phyloP scores from a whole-genome alignment of 2,888 invertebrate species.

The Odontocolon sp. region DNA sequence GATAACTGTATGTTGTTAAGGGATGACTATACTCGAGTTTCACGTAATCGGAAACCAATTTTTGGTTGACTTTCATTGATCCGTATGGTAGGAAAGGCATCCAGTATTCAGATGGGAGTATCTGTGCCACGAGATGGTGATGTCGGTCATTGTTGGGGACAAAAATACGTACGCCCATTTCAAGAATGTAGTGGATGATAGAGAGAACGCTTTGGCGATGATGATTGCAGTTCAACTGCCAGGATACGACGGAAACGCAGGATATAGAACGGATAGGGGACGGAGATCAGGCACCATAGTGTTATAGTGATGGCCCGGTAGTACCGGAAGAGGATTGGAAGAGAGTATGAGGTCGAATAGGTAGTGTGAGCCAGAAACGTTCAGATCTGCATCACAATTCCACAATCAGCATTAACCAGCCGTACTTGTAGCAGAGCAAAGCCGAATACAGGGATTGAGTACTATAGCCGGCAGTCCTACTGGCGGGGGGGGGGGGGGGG shows the following conservation, averaged over 20 bases:
- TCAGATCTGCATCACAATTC: slow-evolving; percentile 73
- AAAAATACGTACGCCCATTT: neutral
- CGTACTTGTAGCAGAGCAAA: slow-evolving; percentile 62
- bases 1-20: slow-evolving; percentile 18
- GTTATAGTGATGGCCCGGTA: slow-evolving; percentile 26
- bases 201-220: slow-evolving; percentile 28
- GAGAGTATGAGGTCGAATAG: slow-evolving; percentile 9
- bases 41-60: slow-evolving; percentile 27
- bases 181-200: slow-evolving; percentile 44
- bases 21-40: slow-evolving; percentile 8
- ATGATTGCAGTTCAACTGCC: slow-evolving; percentile 38
- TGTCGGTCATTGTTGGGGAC: slow-evolving; percentile 40
- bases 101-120: slow-evolving; percentile 19
- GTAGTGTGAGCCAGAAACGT: slow-evolving; percentile 54
- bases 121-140: slow-evolving; percentile 31
- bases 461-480: slow-evolving; percentile 38
- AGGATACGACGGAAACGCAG: slow-evolving; percentile 21
- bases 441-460: slow-evolving; percentile 8
- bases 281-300: slow-evolving; percentile 27
- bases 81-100: neutral
- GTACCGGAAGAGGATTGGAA: slow-evolving; percentile 21
- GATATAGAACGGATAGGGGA: slow-evolving; percentile 37
- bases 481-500: too few species aligned
- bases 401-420: slow-evolving; percentile 74
- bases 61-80: slow-evolving; percentile 25